Conservation (phyloP, 2,113 vertebrate genomes). For the Euleptes europaea region DNA sequence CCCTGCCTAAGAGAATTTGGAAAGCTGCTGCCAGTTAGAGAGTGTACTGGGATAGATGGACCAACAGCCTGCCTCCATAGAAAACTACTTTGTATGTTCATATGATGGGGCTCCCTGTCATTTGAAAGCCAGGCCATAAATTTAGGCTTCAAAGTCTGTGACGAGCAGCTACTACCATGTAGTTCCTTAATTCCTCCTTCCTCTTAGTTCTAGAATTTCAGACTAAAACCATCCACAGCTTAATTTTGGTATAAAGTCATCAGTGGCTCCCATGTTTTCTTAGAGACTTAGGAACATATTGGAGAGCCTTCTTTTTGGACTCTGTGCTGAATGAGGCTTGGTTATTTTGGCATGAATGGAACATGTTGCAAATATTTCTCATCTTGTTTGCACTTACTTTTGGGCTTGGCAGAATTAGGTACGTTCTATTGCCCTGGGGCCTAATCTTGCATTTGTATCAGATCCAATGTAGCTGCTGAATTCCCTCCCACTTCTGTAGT, state of each 20-base stretch:
- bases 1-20: not conserved
- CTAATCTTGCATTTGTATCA: not conserved
- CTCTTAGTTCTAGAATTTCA: not conserved
- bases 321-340: not conserved
- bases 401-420: slow-evolving; percentile 16
- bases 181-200: not conserved
- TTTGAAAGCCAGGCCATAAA: not conserved
- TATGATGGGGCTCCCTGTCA: not conserved
- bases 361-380: slow-evolving; percentile 14
- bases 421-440: not conserved
- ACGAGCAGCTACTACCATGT: not conserved
- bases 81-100: not conserved
- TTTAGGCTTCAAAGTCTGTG: not conserved
- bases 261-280: slow-evolving; percentile 14
- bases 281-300: slow-evolving; percentile 3
- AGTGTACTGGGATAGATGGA: not conserved
- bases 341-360: slow-evolving; percentile 18
- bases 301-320: not conserved
- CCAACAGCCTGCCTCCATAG: not conserved
- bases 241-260: slow-evolving; percentile 21
- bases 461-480: not conserved
- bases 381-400: slow-evolving; percentile 1
- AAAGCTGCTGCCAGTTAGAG: not conserved
- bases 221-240: not conserved
- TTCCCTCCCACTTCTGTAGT: not conserved